Base-by-base conservation (phyloP, 2,113 vertebrate genomes). In the Anas platyrhynchos region DNA sequence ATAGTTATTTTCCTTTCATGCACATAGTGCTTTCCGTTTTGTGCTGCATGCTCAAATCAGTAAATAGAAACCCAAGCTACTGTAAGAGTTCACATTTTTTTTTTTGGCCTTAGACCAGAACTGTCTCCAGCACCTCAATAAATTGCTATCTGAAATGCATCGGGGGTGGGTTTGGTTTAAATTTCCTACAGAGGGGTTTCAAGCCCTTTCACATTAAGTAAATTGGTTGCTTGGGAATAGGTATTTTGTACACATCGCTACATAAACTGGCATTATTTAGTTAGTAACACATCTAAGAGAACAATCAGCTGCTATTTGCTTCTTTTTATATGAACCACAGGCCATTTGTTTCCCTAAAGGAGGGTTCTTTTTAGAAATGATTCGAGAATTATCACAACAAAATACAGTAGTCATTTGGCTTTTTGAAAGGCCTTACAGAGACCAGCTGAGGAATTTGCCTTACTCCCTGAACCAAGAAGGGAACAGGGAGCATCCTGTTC, bases 311-410 rank as follows among this genome's bases (percentile, higher is more conserved):
- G 9, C 21, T 18, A 65, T 48, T 13, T 18, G 67, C 7, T 23
- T 11, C 11, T 76, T 72, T 50, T 8, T 32, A 7, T 8, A 41
- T 43, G 8, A 88, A 50, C 31, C 34, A 75, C 73, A 77, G 15
- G 7, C 5, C 11, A 18, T 25, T 83, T 29, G 16, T 31, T 67
- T 59, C 52, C 41, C 26, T 32, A 27, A 36, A 74, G 58, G 6
- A 16, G 5, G 1, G 0, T 8, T 50, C 6, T 32, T 62, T 76
- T 74, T 22, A 27, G 14, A 55, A 74, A 44, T 0, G 0, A 7
- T 32, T 79, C 32, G 34, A 76, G 34, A 79, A 83, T 7, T n/a
- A 21, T 44, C 41, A 67, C 20, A 73, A 84, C 15, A 44, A 85
- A 75, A 68, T 10, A 34, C 25, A 46, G 18, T 5, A 68, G 20